Base-by-base conservation (phyloP, 1,140 invertebrate species). In the Solenopsis fugax region DNA sequence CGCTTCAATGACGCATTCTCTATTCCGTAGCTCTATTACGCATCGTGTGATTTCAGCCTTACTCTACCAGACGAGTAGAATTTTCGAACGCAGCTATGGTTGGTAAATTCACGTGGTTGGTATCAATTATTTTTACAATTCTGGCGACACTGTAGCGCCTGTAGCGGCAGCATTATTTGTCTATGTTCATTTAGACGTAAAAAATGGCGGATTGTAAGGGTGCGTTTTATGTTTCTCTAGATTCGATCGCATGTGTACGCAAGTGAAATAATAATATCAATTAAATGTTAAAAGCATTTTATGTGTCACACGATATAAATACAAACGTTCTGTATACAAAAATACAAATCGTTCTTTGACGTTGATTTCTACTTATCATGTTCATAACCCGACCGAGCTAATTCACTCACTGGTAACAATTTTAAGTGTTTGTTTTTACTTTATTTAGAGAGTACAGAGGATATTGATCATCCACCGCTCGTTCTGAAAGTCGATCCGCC, bases 141-240 rank as follows among this genome's bases (percentile, higher is more conserved):
- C 9, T 56, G n/a, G 54, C 9, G n/a, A 60, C 52, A 54, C 29
- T 29, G 29, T 29, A n/a, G n/a, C n/a, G n/a, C n/a, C 18, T n/a
- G 56, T 64, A 41, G 18, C 64, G 64, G 37, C n/a, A 45, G n/a
- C 64, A 16, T 69, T 69, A 69, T 75, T 80, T 52, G 34, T 71
- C 76, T 91, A 78, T 87, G 90, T 87, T 75, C 65, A 86, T 91
- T 89, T 90, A 90, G 87, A 93, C 90, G 85, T 91, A 87, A 95
- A 95, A 94, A 91, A 95, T 95, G 95, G 95, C 94, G 93, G 94
- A 95, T 89, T 93, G 91, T 89, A 94, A 95, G 90, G 94, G 94
- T 95, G 92, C 94, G 94, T 95, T 94, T 92, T 93, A 89, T 92
- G 82, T 75, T 89, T 89, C 81, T 89, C 52, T 87, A 88, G 18